Percentiles rank a stretch among this genome's conserved stretches.
Evolutionary conservation across 92 coral and sea anemone species (phyloP).

Genomic region (Paramuricea clavata): DNA sequence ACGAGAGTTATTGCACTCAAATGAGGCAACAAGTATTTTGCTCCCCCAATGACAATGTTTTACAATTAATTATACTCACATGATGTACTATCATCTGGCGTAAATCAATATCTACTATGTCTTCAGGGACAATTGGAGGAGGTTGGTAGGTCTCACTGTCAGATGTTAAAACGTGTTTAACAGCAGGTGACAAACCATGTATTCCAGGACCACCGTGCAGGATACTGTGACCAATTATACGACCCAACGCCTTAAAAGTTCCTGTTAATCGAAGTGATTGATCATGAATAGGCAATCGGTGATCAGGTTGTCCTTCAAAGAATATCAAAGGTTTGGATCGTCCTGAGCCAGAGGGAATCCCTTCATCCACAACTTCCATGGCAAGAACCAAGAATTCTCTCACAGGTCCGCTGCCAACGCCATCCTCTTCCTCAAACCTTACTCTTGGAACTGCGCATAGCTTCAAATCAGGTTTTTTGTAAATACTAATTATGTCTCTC

Average conservation of each 20-base stretch:
- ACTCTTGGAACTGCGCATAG: constrained; percentile 3
- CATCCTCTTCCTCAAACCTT: constrained; percentile 27
- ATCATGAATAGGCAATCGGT: background rate
- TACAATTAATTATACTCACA: background rate
- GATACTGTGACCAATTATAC: constrained; percentile 33
- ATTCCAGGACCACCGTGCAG: constrained; percentile 41
- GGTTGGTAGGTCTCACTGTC: constrained; percentile 21
- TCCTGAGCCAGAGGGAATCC: constrained; percentile 5
- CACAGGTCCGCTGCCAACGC: constrained; percentile 9
- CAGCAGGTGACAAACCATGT: constrained; percentile 35
- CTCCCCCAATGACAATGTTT: no score
- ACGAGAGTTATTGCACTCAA: no score
- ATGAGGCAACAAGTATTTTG: no score
- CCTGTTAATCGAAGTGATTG: constrained; percentile 7
- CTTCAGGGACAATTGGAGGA: constrained; percentile 28
- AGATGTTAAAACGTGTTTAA: constrained; percentile 26
- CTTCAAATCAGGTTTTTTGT: constrained; percentile 26
- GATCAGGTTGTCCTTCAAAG: constrained; percentile 19
- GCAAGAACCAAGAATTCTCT: background rate
- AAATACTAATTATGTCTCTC: constrained; percentile 10
- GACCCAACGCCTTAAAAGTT: constrained; percentile 18
- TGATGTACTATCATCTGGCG: background rate
- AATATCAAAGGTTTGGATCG: constrained; percentile 10
- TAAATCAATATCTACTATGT: constrained; percentile 30
- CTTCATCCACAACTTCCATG: constrained; percentile 1